Conservation (phyloP, 2,797 vertebrate genomes). For the Hybognathus amarus region DNA sequence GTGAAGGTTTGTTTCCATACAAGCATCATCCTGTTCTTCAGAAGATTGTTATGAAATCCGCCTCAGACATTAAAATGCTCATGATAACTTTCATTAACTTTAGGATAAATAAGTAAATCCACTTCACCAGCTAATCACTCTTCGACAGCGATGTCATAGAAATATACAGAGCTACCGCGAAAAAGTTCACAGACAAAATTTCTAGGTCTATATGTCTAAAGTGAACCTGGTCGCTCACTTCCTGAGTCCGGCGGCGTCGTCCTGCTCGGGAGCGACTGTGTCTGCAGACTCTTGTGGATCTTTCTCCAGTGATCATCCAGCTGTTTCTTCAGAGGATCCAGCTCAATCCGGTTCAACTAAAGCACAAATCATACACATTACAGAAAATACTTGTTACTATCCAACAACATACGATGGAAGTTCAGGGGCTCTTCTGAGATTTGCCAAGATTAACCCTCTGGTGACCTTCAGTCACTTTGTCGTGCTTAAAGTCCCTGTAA, state of each 20-base stretch:
- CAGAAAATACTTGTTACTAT: neutral
- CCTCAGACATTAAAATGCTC: neutral
- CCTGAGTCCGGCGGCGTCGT: constrained; percentile 79
- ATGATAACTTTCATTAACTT: neutral
- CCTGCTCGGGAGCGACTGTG: constrained; percentile 55
- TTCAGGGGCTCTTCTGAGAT: neutral
- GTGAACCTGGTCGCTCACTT: constrained; percentile 69
- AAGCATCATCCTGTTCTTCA: too few species aligned
- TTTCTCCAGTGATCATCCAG: constrained; percentile 82
- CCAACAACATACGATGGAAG: neutral
- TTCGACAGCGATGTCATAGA: too few species aligned
- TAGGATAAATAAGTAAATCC: neutral
- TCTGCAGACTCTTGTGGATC: constrained; percentile 75
- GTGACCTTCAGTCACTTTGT: too few species aligned
- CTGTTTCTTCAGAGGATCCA: constrained; percentile 81
- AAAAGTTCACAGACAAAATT: too few species aligned
- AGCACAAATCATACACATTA: neutral
- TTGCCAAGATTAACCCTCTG: neutral
- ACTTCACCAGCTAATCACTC: neutral
- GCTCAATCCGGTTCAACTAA: constrained; percentile 84
- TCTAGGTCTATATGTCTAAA: too few species aligned
- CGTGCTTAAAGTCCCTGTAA: too few species aligned
- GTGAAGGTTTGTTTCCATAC: neutral
- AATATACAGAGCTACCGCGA: too few species aligned
- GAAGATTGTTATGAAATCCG: too few species aligned